These are phyloP conservation scores for Rhagologus leucostigma DNA, from an alignment of 2,113 vertebrate genomes.

Conservation along the genomic window DNA sequence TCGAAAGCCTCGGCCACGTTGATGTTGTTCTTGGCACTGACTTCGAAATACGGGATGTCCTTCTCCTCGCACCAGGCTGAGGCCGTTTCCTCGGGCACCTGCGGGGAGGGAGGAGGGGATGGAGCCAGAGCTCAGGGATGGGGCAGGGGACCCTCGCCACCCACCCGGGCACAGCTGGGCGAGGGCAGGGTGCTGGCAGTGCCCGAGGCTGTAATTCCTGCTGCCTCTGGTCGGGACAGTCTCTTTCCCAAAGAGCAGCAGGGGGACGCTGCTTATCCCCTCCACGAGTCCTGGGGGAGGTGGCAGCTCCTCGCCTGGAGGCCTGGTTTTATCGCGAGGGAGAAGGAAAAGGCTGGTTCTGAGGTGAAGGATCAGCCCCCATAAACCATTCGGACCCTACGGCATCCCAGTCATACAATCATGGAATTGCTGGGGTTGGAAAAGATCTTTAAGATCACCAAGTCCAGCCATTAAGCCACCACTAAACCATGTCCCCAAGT, in stretches of 20 bases:
- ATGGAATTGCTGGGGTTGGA: background rate
- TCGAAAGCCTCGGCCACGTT: conserved; percentile 79
- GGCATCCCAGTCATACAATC: background rate
- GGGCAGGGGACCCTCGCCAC: background rate
- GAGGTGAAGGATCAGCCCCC: background rate
- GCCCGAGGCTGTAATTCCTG: background rate
- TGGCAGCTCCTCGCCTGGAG: background rate
- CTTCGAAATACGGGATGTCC: conserved; percentile 78
- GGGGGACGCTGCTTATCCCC: background rate
- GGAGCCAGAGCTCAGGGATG: background rate
- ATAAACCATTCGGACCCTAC: rapidly evolving
- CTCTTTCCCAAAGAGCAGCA: background rate
- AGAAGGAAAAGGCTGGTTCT: background rate
- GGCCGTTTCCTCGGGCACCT: conserved; percentile 71
- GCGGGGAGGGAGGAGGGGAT: background rate
- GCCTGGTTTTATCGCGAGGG: background rate
- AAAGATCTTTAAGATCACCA: background rate
- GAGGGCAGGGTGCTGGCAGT: background rate
- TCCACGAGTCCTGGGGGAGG: background rate
- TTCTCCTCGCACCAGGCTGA: conserved; percentile 77
- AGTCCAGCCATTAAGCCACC: background rate
- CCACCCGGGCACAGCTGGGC: background rate
- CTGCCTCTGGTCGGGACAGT: background rate
- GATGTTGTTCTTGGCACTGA: conserved; percentile 79
- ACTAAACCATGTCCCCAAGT: background rate